phyloP scores from a whole-genome alignment of 2,113 vertebrate species.

The Vulpes ferrilata region DNA sequence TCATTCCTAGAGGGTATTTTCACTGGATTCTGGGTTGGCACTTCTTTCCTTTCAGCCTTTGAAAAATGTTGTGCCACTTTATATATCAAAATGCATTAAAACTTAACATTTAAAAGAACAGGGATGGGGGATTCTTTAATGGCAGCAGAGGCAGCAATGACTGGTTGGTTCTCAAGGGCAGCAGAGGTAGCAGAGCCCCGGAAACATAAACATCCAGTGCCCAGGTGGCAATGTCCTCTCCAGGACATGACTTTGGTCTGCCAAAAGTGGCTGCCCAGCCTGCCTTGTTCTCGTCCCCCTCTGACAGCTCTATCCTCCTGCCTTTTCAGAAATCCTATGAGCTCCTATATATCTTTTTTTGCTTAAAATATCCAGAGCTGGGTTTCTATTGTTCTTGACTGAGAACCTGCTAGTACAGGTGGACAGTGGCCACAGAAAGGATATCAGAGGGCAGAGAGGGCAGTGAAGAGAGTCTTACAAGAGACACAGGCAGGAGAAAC shows the following conservation, averaged over 20 bases:
- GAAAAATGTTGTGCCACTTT: background rate
- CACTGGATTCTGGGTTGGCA: background rate
- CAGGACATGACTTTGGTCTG: background rate
- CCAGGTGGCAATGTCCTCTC: background rate
- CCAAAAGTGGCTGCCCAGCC: too few species aligned
- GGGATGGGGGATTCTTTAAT: background rate
- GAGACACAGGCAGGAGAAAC: background rate
- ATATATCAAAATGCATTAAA: background rate
- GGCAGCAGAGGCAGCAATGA: background rate
- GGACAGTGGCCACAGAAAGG: background rate
- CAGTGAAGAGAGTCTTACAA: background rate
- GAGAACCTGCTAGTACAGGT: background rate
- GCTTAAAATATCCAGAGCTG: background rate
- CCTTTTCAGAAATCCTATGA: background rate
- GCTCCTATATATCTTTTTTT: background rate
- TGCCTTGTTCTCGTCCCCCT: background rate
- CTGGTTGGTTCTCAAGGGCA: background rate
- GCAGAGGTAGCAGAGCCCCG: background rate
- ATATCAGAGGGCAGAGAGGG: background rate
- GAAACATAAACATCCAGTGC: background rate
- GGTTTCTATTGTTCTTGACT: background rate
- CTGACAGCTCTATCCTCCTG: background rate
- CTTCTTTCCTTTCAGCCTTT: background rate
- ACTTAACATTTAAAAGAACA: background rate
- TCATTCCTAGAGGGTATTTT: background rate